phyloP scores from a whole-genome alignment of 2,113 vertebrate genomes.

The Candoia aspera region DNA sequence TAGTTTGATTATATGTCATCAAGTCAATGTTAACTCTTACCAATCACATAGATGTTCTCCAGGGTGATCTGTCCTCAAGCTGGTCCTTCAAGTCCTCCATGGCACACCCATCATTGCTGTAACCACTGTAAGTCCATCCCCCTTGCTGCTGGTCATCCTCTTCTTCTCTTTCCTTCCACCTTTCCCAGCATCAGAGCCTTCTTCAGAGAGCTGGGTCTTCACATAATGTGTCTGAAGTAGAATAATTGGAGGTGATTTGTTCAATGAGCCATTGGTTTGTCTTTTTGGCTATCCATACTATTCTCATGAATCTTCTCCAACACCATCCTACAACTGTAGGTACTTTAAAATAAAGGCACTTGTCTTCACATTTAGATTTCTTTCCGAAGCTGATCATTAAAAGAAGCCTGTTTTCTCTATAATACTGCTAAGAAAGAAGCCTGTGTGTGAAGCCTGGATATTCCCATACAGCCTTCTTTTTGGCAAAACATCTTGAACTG shows the following conservation, averaged over 20 bases:
- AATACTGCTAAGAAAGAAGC: not conserved
- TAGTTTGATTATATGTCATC: not conserved
- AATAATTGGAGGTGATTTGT: not conserved
- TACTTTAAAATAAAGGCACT: not conserved
- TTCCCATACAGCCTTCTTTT: not conserved
- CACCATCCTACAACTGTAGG: not conserved
- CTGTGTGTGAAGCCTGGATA: not conserved
- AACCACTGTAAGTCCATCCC: not conserved
- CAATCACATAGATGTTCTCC: not conserved
- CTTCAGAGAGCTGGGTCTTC: not conserved
- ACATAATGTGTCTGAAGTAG: not conserved
- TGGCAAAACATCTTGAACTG: not conserved
- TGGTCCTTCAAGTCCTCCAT: not conserved
- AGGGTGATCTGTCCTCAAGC: not conserved
- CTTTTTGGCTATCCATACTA: not conserved
- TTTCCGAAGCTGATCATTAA: not conserved
- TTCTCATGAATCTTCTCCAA: not conserved
- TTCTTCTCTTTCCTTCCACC: not conserved
- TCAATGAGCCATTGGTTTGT: not conserved
- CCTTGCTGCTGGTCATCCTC: not conserved
- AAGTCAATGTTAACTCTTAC: not conserved
- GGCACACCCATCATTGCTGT: not conserved
- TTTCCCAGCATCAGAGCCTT: not conserved
- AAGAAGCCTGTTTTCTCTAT: not conserved
- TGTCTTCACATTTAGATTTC: not conserved